Percentiles rank a stretch among this genome's conserved stretches.
phyloP scores from a whole-genome alignment of 2,113 vertebrate genomes.

The Pyrgilauda ruficollis region DNA sequence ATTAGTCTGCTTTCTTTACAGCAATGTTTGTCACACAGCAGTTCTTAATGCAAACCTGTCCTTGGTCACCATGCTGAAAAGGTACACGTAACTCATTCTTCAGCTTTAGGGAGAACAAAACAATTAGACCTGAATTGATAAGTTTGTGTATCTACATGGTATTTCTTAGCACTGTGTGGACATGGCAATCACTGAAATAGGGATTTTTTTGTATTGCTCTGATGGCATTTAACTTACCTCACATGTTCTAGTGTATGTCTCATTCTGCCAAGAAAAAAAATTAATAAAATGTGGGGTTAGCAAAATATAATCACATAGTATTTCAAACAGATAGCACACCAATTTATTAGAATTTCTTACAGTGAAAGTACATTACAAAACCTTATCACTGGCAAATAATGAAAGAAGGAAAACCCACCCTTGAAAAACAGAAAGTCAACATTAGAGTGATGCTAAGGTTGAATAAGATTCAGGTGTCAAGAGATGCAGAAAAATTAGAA shows the following conservation, averaged over 20 bases:
- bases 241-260: slow-evolving; percentile 48
- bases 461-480: not conserved
- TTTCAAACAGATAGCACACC: not conserved
- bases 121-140: not conserved
- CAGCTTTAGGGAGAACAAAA: not conserved
- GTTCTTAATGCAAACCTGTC: not conserved
- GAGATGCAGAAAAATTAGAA: not conserved
- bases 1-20: not conserved
- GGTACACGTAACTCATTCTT: not conserved
- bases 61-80: not conserved
- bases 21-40: not conserved
- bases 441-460: not conserved
- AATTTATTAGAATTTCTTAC: not conserved
- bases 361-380: not conserved
- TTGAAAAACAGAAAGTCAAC: not conserved
- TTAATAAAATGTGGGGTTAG: not conserved
- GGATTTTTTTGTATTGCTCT: not conserved
- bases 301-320: not conserved
- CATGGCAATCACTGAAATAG: not conserved
- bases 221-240: slow-evolving; percentile 59
- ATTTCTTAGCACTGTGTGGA: not conserved
- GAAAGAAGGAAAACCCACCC: not conserved
- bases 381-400: not conserved
- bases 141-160: not conserved
- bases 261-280: slow-evolving; percentile 55